phyloP scores from a whole-genome alignment of 2,888 invertebrate species.

The Leptinotarsa tumamoca region DNA sequence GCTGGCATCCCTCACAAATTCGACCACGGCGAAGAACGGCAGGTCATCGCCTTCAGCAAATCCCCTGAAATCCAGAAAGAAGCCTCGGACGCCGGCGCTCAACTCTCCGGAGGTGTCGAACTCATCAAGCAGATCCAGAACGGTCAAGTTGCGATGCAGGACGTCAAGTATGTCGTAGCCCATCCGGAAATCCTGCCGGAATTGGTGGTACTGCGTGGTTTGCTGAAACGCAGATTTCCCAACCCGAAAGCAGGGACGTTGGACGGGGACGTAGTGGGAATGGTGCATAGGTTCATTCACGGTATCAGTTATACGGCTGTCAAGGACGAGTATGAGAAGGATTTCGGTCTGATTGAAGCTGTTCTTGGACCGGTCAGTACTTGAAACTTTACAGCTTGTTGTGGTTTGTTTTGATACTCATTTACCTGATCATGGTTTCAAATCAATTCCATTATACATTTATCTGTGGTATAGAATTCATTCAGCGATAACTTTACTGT shows the following conservation, averaged over 20 bases:
- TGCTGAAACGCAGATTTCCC: conserved; percentile 84
- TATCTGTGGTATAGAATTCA: too few species aligned
- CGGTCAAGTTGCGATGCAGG: conserved; percentile 71
- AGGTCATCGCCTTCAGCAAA: conserved; percentile 82
- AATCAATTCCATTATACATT: neutral
- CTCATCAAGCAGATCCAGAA: conserved; percentile 82
- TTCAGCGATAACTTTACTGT: too few species aligned
- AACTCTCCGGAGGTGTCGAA: conserved; percentile 78
- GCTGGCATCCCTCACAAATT: conserved; percentile 78
- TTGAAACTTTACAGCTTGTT: neutral
- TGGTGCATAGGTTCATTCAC: conserved; percentile 75
- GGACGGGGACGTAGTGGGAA: conserved; percentile 72
- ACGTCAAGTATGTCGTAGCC: conserved; percentile 81
- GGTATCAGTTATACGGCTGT: conserved; percentile 78
- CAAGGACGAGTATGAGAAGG: conserved; percentile 77
- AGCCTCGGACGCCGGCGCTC: conserved; percentile 79
- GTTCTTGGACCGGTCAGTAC: conserved; percentile 77
- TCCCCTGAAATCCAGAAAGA: conserved; percentile 71
- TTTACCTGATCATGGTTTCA: neutral
- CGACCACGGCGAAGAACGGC: conserved; percentile 76
- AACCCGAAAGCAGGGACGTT: conserved; percentile 76
- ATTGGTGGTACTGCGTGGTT: conserved; percentile 78
- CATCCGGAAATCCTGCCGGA: conserved; percentile 86
- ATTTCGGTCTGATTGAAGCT: conserved; percentile 77
- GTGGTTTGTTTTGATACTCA: neutral